Conservation (phyloP, 2,888 invertebrate genomes). For the Drosophila imparisetae region DNA sequence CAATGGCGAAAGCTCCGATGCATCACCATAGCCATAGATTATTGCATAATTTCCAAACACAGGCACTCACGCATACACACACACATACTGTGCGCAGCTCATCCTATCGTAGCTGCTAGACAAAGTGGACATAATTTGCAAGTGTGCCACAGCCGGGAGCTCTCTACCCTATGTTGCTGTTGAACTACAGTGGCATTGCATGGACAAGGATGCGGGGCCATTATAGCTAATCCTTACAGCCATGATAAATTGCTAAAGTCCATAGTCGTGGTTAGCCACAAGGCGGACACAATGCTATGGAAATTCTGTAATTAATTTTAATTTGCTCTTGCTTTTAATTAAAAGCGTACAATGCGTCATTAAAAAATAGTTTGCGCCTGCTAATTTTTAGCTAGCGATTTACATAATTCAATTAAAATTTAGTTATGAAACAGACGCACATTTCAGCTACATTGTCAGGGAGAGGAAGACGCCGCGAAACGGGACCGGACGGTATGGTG, state of each 20-base stretch:
- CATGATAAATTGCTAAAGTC: constrained; percentile 71
- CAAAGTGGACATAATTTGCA: constrained; percentile 74
- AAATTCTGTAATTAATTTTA: constrained; percentile 74
- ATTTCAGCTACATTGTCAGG: constrained; percentile 51
- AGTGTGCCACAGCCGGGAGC: constrained; percentile 48
- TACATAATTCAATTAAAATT: constrained; percentile 80
- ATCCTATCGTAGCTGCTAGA: constrained; percentile 14
- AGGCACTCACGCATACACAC: constrained; percentile 14
- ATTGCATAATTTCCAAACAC: constrained; percentile 72
- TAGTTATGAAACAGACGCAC: constrained; percentile 75
- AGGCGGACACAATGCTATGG: constrained; percentile 25
- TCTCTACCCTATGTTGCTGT: constrained; percentile 14
- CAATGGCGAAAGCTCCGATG: constrained; percentile 74
- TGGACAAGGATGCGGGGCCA: constrained; percentile 10
- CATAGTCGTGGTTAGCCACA: constrained; percentile 29
- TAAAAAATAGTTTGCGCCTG: constrained; percentile 80
- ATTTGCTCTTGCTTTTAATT: constrained; percentile 77
- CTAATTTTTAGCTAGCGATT: constrained; percentile 78
- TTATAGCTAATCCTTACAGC: constrained; percentile 63
- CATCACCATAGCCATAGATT: constrained; percentile 68
- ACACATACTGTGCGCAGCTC: constrained; percentile 1
- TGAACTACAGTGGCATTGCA: not conserved
- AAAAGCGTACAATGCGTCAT: constrained; percentile 74
- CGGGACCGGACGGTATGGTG: not conserved
- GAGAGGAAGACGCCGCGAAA: not conserved